A percentile compares a stretch with the other conserved stretches of the same genome.
phyloP scores from a whole-genome alignment of 2,888 invertebrate genomes.

The Thecocarcelia acutangulata region DNA sequence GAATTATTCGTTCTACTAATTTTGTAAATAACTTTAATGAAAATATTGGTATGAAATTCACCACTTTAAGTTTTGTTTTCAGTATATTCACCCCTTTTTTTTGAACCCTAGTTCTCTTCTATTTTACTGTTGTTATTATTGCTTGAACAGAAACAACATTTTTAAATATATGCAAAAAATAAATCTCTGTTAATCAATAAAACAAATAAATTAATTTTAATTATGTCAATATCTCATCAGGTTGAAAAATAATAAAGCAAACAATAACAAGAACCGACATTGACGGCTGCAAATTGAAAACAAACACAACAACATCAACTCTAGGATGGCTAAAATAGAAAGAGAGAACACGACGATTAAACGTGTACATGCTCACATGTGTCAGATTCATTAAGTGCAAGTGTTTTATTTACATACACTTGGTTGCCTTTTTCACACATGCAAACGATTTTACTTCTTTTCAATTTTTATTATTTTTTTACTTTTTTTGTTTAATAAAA shows the following conservation, averaged over 20 bases:
- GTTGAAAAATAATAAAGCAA: slow-evolving; percentile 54
- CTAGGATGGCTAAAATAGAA: neutral
- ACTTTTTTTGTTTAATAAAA: neutral
- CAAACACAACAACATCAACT: neutral
- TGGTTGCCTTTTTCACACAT: slow-evolving; percentile 30
- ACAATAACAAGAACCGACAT: slow-evolving; percentile 30
- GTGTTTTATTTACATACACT: slow-evolving; percentile 65
- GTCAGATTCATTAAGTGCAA: slow-evolving; percentile 63
- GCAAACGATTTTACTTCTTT: slow-evolving; percentile 10
- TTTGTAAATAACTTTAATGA: too few relatives aligned
- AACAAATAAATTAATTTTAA: slow-evolving; percentile 58
- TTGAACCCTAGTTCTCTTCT: too few relatives aligned
- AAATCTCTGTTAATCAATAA: slow-evolving; percentile 61
- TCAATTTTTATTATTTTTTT: neutral
- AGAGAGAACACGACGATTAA: neutral
- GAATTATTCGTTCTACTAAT: too few relatives aligned
- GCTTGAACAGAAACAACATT: slow-evolving; percentile 14
- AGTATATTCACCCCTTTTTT: too few relatives aligned
- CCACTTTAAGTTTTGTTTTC: too few relatives aligned
- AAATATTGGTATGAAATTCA: too few relatives aligned
- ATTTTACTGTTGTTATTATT: neutral
- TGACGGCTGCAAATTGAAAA: slow-evolving; percentile 27
- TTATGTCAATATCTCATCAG: slow-evolving; percentile 58
- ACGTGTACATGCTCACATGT: slow-evolving; percentile 8
- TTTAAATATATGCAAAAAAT: slow-evolving; percentile 30